Percentiles rank a stretch among this genome's conserved stretches.
Evolutionary conservation across 2,797 vertebrate genomes (phyloP).

Genomic region (Enteromius mattozi): DNA sequence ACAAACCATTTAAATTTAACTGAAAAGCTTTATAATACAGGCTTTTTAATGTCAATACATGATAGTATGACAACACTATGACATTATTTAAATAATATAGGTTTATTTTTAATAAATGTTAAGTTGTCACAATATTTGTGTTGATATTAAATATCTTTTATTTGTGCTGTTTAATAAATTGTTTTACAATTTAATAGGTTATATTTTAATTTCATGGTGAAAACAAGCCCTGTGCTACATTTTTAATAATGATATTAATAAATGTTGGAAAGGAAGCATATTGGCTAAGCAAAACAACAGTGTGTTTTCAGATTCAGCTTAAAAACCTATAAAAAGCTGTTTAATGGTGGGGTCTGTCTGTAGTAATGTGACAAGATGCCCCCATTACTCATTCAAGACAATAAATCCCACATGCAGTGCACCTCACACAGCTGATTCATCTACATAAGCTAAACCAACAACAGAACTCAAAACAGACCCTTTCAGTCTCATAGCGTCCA

Average conservation of each 20-base stretch:
- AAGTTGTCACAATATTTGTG: not conserved
- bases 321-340: not conserved
- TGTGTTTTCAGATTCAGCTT: not conserved
- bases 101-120: conserved; percentile 2
- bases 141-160: not conserved
- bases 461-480: not conserved
- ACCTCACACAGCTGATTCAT: not conserved
- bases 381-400: not conserved
- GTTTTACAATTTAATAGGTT: not conserved
- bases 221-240: not conserved
- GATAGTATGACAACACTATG: not conserved
- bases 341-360: not conserved
- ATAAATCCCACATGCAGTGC: not conserved
- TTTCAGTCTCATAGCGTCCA: not conserved
- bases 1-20: not conserved
- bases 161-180: not conserved
- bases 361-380: not conserved
- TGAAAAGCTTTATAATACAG: not conserved
- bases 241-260: not conserved
- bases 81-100: not conserved
- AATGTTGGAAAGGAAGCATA: not conserved
- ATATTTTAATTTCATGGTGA: not conserved
- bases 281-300: not conserved
- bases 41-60: not conserved
- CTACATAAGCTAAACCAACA: not conserved